Base-by-base conservation (phyloP, 2,888 invertebrate genomes). In the Plutella xylostella region DNA sequence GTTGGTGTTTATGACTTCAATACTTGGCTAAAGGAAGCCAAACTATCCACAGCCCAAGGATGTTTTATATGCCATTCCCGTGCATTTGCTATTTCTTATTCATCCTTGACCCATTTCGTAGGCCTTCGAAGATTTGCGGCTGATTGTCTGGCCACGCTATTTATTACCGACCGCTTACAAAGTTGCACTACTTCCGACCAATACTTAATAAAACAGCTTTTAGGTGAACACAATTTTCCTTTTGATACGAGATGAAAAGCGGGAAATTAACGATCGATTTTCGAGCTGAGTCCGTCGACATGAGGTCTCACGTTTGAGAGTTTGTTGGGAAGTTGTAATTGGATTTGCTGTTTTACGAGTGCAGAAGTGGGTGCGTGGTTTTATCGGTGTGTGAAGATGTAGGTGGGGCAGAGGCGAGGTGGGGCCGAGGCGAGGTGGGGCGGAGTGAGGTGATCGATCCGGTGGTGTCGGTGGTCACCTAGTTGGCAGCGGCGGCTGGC, bases 41-140 rank as follows among this genome's bases (percentile, higher is more conserved):
- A n/a, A 31, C 31, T 28, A 48, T 46, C n/a, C 18, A 30, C 20
- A 48, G 49, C 46, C 46, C 53, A 56, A 53, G 57, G 55, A 56
- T 51, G 43, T 47, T 45, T 48, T 55, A 57, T 58, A 54, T 52
- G 53, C 54, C 47, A 50, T 53, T 52, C 54, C 48, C 50, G 41
- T 51, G 30, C 50, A 37, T 20, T 18, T 31, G n/a, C 17, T 46
- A 34, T 45, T 15, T 38, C 30, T 17, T 28, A 15, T 38, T 19
- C 60, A 64, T 61, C 69, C 73, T 55, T 76, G 77, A 76, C 78
- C 73, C 53, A 71, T 61, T 67, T 49, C 55, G 48, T 52, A 48
- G 64, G 63, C 66, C 67, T 67, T 63, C 59, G 53, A 51, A 60
- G 70, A 70, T 72, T 60, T 65, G 55, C 60, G 57, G 61, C 55